Base-by-base conservation (phyloP, 1,140 invertebrate genomes). In the Eueides isabella region DNA sequence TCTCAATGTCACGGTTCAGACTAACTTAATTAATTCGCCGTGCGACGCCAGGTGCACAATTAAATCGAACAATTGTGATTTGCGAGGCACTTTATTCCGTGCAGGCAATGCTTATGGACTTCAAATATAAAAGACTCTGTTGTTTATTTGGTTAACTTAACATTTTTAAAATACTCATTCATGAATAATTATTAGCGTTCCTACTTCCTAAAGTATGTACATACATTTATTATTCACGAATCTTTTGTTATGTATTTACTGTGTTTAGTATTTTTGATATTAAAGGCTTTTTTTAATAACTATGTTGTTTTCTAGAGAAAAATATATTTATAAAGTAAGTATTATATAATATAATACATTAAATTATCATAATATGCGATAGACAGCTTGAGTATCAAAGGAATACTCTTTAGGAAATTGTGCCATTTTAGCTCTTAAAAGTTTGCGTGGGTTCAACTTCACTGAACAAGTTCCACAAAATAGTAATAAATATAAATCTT, bases 21-120 rank as follows among this genome's bases (percentile, higher is more conserved):
- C 19, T 63, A 71, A 62, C 70, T 72, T 41, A 65, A 72, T 72
- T 72, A 72, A 72, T 72, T 72, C 61, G 41, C 70, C 19, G 33
- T 72, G 38, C 55, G 31, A 72, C 41, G 71, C 65, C 74, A 71
- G 74, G 68, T 75, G 74, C 64, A 75, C 64, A 75, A 75, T 75
- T 71, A 71, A 71, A 75, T 67, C 74, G 74, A 67, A 67, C 73
- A 75, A 71, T 75, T 69, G 67, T 44, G 31, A 71, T 75, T 71
- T 65, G 68, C 63, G 28, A 67, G 61, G 74, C 69, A 75, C 44
- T 75, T 55, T 71, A 67, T 67, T 48, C 74, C 66, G 33, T 26
- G 14, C 62, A 61, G 38, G 64, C 74, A 65, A 30, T 16, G 33
- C 38, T 63, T 26, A 62, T 64, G 41, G 38, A 67, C 31, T 71